Percentiles rank a stretch among this genome's conserved stretches.
These are phyloP conservation scores for Notechis scutatus DNA, from an alignment of 2,113 vertebrate species.

Conservation along the genomic window DNA sequence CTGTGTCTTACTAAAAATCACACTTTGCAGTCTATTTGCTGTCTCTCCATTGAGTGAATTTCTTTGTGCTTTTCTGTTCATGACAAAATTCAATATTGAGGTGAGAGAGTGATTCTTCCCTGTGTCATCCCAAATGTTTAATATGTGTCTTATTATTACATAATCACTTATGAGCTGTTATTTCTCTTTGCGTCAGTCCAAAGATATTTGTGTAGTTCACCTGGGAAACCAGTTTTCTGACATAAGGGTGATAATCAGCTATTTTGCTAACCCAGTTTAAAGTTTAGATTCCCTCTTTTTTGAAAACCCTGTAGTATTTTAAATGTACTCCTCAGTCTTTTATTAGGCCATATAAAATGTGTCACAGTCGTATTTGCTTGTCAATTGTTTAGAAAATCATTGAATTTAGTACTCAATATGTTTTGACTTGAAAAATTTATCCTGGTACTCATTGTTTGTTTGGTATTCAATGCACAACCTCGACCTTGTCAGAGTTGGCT, in stretches of 20 bases:
- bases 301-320: background rate
- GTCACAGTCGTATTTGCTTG: background rate
- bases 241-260: background rate
- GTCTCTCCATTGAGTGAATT: background rate
- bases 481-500: background rate
- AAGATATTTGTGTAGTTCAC: background rate
- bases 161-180: background rate
- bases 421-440: no score
- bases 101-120: background rate
- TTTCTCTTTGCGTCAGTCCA: background rate
- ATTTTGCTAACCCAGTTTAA: background rate
- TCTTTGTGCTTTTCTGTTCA: background rate
- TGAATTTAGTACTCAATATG: no score
- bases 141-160: background rate
- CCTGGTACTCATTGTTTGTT: no score
- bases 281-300: background rate
- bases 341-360: background rate
- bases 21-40: background rate
- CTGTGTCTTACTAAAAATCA: background rate
- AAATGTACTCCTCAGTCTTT: background rate
- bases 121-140: background rate
- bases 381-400: no score
- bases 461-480: no score
- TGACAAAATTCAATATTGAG: background rate
- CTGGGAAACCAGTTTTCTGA: background rate